phyloP scores from a whole-genome alignment of 23 tunicate genomes.

The Phallusia fumigata region DNA sequence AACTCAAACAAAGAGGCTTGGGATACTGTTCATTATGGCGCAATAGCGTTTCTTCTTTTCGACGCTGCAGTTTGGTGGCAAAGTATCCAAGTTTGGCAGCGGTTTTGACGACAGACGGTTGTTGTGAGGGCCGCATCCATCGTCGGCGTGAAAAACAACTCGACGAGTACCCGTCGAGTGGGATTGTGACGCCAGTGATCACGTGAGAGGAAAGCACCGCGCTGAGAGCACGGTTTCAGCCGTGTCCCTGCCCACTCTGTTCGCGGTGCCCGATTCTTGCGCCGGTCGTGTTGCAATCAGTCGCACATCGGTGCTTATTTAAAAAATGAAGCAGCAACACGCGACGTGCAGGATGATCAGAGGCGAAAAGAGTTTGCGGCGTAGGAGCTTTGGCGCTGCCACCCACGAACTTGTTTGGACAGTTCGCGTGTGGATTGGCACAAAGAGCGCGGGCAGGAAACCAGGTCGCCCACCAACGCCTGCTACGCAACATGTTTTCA shows the following conservation, averaged over 20 bases:
- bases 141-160: slow-evolving; percentile 4
- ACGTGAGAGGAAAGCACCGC: slow-evolving; percentile 6
- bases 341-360: neutral
- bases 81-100: too few relatives aligned
- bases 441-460: neutral
- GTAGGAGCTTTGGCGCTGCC: neutral
- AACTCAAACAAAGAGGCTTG: too few relatives aligned
- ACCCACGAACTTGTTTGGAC: neutral
- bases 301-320: neutral
- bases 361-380: neutral
- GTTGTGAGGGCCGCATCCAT: neutral
- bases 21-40: too few relatives aligned
- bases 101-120: too few relatives aligned
- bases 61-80: too few relatives aligned
- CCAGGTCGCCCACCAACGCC: slow-evolving; percentile 4
- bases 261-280: neutral
- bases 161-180: neutral
- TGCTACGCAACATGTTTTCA: slow-evolving; percentile 11
- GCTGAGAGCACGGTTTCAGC: neutral
- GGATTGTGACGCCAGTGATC: slow-evolving; percentile 1
- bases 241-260: neutral
- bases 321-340: neutral
- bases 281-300: neutral
- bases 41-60: too few relatives aligned
- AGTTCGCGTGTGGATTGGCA: slow-evolving; percentile 4